Percentiles rank a stretch among this genome's conserved stretches.
Evolutionary conservation across 2,888 invertebrate species (phyloP).

Genomic region (Leucophenga montana): DNA sequence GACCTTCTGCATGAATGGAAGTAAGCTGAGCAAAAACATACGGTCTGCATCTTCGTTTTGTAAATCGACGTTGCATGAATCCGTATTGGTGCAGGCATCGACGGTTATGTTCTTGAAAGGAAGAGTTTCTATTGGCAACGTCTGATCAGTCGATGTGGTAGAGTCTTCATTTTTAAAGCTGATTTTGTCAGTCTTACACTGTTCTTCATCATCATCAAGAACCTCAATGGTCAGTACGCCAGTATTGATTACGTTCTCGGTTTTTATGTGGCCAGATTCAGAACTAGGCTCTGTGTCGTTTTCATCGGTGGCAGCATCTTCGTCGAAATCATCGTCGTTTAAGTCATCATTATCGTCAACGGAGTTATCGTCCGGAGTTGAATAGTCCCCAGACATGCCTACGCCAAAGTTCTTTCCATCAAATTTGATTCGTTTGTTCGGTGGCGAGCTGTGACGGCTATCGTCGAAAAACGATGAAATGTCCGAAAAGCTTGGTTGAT

Average conservation of each 20-base stretch:
- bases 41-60: constrained; percentile 60
- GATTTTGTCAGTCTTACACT: constrained; percentile 40
- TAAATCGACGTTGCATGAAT: constrained; percentile 36
- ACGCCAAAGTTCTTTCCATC: not conserved
- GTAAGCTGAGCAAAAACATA: constrained; percentile 61
- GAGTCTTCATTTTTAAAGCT: constrained; percentile 26
- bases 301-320: constrained; percentile 57
- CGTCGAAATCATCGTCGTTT: constrained; percentile 59
- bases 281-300: constrained; percentile 35
- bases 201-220: constrained; percentile 61
- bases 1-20: constrained; percentile 61
- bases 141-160: constrained; percentile 29
- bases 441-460: constrained; percentile 15
- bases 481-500: constrained; percentile 64
- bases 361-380: constrained; percentile 7
- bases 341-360: constrained; percentile 46
- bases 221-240: constrained; percentile 60
- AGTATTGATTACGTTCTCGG: constrained; percentile 33
- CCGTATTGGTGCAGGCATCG: constrained; percentile 57
- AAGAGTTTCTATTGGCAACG: constrained; percentile 31
- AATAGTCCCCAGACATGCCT: not conserved
- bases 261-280: constrained; percentile 41
- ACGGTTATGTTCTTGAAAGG: constrained; percentile 51
- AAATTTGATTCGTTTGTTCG: constrained; percentile 13
- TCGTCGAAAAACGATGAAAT: constrained; percentile 62